Percentiles rank a stretch among this genome's conserved stretches.
These are phyloP conservation scores for Gymnoscopelus braueri DNA, from an alignment of 2,797 vertebrate species.

Conservation along the genomic window DNA sequence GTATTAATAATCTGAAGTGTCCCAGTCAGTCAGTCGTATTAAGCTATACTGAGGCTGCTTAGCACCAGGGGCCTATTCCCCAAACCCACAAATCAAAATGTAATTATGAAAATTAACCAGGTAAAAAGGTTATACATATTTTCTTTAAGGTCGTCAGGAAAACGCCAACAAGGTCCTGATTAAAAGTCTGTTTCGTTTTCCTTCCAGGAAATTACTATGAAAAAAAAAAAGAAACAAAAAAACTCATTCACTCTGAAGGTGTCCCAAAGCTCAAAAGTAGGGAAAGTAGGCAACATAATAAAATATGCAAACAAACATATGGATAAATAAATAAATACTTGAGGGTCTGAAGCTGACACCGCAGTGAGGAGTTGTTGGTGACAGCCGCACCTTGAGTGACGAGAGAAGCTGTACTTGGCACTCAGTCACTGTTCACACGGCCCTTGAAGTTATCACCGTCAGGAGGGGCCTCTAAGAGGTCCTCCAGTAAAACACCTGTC, in stretches of 20 bases:
- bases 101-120: slow-evolving; percentile 49
- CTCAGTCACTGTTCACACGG: slow-evolving; percentile 41
- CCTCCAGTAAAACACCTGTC: slow-evolving; percentile 65
- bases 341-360: slow-evolving; percentile 55
- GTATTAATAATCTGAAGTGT: slow-evolving; percentile 71
- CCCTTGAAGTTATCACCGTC: slow-evolving; percentile 65
- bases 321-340: slow-evolving; percentile 64
- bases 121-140: slow-evolving; percentile 8
- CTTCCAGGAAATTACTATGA: neutral
- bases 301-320: slow-evolving; percentile 66
- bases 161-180: neutral
- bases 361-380: slow-evolving; percentile 52
- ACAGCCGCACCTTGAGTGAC: slow-evolving; percentile 54
- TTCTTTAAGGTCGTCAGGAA: slow-evolving; percentile 23
- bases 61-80: slow-evolving; percentile 60
- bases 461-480: slow-evolving; percentile 56
- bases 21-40: slow-evolving; percentile 47
- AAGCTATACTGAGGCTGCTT: slow-evolving; percentile 55
- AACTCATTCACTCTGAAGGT: slow-evolving; percentile 38
- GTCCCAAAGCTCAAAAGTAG: slow-evolving; percentile 22
- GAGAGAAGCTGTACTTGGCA: slow-evolving; percentile 4
- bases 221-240: slow-evolving; percentile 24
- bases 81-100: slow-evolving; percentile 70
- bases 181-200: too few relatives aligned
- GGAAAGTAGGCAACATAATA: slow-evolving; percentile 34